phyloP scores from a whole-genome alignment of 2,797 vertebrate genomes.

The Labeo calbasu region DNA sequence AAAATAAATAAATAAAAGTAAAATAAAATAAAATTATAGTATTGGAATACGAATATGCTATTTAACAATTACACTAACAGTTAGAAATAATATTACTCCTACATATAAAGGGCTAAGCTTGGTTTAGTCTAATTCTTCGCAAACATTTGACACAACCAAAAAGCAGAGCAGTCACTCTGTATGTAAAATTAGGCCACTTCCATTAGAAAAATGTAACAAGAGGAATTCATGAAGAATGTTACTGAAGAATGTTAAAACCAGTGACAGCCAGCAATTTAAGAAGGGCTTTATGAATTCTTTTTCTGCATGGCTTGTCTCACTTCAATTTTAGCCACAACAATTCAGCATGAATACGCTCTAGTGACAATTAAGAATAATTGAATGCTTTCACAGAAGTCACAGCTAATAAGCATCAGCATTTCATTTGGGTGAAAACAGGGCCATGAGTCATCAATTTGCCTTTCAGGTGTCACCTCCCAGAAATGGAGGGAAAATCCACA shows the following conservation, averaged over 20 bases:
- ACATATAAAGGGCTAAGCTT: not conserved
- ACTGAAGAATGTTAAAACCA: not conserved
- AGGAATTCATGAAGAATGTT: not conserved
- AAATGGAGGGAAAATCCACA: conserved; percentile 28
- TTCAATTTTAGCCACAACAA: conserved; percentile 49
- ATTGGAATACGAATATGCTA: not conserved
- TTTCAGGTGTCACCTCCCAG: conserved; percentile 15
- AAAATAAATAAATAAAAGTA: no score
- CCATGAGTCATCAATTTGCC: conserved; percentile 29
- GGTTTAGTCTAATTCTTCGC: not conserved
- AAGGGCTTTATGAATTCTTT: conserved; percentile 53
- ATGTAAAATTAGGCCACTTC: conserved; percentile 9
- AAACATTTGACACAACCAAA: not conserved
- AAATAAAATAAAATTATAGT: not conserved
- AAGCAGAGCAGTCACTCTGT: not conserved
- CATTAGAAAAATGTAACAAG: not conserved
- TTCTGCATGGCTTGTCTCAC: conserved; percentile 48
- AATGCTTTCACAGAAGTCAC: conserved; percentile 52
- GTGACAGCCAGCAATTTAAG: conserved; percentile 52
- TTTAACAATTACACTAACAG: not conserved
- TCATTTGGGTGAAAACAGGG: conserved; percentile 35
- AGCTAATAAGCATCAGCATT: conserved; percentile 56
- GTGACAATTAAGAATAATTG: conserved; percentile 58
- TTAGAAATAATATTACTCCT: not conserved
- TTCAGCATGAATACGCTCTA: conserved; percentile 34